Conservation (phyloP, 2,113 vertebrate genomes). For the Rynchops niger region DNA sequence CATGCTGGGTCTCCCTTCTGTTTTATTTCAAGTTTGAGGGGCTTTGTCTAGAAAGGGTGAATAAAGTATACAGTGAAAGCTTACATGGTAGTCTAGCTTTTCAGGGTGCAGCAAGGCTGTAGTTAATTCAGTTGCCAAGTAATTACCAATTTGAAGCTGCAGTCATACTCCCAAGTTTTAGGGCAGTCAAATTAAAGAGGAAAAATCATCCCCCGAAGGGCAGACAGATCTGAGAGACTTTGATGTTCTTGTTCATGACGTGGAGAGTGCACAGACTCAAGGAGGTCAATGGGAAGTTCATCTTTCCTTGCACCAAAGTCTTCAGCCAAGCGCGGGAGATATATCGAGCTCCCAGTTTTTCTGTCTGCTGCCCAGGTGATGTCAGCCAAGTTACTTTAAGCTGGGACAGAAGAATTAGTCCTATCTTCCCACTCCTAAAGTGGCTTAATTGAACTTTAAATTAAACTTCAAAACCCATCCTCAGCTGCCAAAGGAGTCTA, state of each 20-base stretch:
- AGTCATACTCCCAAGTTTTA: background rate
- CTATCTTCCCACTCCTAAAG: background rate
- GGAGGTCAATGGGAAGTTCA: background rate
- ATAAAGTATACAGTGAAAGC: background rate
- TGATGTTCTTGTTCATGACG: background rate
- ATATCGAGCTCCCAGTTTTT: background rate
- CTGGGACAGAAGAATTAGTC: background rate
- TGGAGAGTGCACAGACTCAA: background rate
- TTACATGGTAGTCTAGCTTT: background rate
- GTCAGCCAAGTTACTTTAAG: background rate
- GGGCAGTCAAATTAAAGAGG: background rate
- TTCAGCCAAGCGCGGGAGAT: background rate
- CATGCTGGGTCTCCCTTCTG: background rate
- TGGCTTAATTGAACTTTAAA: background rate
- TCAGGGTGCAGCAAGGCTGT: background rate
- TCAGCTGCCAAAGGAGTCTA: background rate
- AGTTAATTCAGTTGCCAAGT: background rate
- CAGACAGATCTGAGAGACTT: background rate
- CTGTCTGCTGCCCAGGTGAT: background rate
- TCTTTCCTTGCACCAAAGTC: background rate
- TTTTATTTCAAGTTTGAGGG: background rate
- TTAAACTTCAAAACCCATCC: background rate
- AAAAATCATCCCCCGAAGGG: background rate
- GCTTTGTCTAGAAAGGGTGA: background rate
- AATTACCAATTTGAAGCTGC: background rate